Evolutionary conservation across 1,140 invertebrate genomes (phyloP), one percentile per base, ranked within the genome.

Genomic region (Rhopalosiphum padi): DNA sequence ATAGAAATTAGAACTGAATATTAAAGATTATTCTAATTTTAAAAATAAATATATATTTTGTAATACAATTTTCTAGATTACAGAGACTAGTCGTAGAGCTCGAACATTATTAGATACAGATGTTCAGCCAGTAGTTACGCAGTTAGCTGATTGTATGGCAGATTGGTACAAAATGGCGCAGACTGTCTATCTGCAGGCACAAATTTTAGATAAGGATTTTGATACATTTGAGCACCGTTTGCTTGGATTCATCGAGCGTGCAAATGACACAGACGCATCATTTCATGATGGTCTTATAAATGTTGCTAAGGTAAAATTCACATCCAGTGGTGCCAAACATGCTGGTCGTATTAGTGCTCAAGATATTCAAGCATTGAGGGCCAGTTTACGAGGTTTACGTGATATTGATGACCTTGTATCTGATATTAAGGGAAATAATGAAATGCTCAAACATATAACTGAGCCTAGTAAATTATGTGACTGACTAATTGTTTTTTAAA

Each of bases 101-200:
- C 96, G 97, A 94, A 95, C 96, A 2, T 95, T 98, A 91, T 95
- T 97, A 86, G 96, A 97, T 94, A 95, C 95, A 35, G 96, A 97
- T 94, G 97, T 97, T 93, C 95, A 96, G 94, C 96, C 97, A 22
- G 96, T 96, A 6, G 97, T 97, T 43, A 96, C 96, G 41, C 96
- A 97, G 90, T 95, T 97, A 30, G 97, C 97, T 2, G 97, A 97
- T 94, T 96, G 96, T 94, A 95, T 97, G 68, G 97, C 97, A 15
- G 97, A 98, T 95, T 98, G 97, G 97, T 98, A 97, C 94, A 98
- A 98, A 96, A 97, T 97, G 95, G 97, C 97, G 18, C 97, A 98
- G 95, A 97, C 97, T 4, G 96, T 97, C 37, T 97, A 96, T 95
- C 95, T 97, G 82, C 94, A 98, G 95, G 96, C 96, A 35, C 96